A percentile compares a stretch with the other conserved stretches of the same genome.
phyloP scores from a whole-genome alignment of 1,140 invertebrate genomes.

The Zaprionus taronus region DNA sequence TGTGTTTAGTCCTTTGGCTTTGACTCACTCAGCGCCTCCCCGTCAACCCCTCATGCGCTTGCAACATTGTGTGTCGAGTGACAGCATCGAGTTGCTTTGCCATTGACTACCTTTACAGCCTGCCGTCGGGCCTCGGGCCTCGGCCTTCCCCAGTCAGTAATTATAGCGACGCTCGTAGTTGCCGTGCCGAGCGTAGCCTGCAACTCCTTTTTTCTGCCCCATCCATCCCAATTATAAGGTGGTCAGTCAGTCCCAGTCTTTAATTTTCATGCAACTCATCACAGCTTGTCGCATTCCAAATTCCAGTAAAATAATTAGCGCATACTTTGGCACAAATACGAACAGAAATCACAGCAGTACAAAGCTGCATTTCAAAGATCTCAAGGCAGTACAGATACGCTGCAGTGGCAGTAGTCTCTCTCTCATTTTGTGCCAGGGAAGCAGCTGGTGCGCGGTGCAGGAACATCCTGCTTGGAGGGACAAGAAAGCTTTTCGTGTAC shows the following conservation, averaged over 20 bases:
- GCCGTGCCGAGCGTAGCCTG: background rate
- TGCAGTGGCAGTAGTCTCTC: too few species aligned
- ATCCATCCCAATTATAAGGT: background rate
- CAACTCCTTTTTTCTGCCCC: background rate
- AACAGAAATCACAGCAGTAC: too few species aligned
- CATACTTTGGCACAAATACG: background rate
- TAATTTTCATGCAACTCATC: background rate
- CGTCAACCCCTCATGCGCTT: background rate
- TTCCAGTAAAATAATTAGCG: background rate
- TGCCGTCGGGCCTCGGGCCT: background rate
- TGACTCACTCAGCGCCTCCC: background rate
- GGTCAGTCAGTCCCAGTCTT: background rate
- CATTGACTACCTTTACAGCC: background rate
- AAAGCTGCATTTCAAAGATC: too few species aligned
- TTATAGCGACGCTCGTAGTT: background rate
- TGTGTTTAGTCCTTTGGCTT: background rate
- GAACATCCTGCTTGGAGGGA: too few species aligned
- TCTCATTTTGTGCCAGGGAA: too few species aligned
- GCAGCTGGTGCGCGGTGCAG: too few species aligned
- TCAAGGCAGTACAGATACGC: too few species aligned
- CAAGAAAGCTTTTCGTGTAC: background rate
- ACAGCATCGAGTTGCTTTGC: background rate
- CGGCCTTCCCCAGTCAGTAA: background rate
- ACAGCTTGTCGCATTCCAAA: background rate
- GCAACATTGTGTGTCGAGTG: slow-evolving; percentile 5